phyloP scores from a whole-genome alignment of 2,113 vertebrate genomes.

The Pyrgilauda ruficollis region DNA sequence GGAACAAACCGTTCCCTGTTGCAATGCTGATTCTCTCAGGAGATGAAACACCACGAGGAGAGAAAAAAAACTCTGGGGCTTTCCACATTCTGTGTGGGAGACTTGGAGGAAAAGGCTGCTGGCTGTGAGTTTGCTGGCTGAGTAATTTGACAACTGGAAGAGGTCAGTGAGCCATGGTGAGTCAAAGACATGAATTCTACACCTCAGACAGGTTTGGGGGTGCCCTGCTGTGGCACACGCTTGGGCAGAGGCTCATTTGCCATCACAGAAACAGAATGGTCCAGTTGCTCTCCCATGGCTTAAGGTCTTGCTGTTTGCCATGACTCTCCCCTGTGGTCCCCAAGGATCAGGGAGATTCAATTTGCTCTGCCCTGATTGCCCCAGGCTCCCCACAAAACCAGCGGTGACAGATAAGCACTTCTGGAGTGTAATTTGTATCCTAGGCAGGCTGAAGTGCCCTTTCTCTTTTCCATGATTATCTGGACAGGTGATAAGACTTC shows the following conservation, averaged over 20 bases:
- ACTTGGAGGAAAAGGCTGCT: neutral
- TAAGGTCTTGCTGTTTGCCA: neutral
- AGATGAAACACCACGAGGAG: neutral
- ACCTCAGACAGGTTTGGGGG: neutral
- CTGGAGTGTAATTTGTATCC: slow-evolving; percentile 36
- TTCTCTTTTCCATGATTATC: slow-evolving; percentile 58
- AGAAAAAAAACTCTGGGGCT: neutral
- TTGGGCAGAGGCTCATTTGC: neutral
- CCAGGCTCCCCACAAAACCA: neutral
- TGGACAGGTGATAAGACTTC: slow-evolving; percentile 62
- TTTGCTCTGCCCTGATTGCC: fast-evolving
- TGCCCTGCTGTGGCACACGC: neutral
- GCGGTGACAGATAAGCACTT: slow-evolving; percentile 11
- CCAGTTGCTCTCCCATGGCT: neutral
- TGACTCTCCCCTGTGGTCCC: fast-evolving
- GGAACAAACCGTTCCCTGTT: neutral
- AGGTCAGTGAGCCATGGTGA: neutral
- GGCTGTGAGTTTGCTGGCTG: neutral
- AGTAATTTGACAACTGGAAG: neutral
- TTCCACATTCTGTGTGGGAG: neutral
- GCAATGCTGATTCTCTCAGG: neutral
- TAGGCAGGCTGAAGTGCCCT: slow-evolving; percentile 22
- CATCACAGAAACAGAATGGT: neutral
- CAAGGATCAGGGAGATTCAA: neutral
- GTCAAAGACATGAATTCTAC: neutral